Evolutionary conservation across 2,797 vertebrate species (phyloP).

Genomic region (Coregonus suidteri): DNA sequence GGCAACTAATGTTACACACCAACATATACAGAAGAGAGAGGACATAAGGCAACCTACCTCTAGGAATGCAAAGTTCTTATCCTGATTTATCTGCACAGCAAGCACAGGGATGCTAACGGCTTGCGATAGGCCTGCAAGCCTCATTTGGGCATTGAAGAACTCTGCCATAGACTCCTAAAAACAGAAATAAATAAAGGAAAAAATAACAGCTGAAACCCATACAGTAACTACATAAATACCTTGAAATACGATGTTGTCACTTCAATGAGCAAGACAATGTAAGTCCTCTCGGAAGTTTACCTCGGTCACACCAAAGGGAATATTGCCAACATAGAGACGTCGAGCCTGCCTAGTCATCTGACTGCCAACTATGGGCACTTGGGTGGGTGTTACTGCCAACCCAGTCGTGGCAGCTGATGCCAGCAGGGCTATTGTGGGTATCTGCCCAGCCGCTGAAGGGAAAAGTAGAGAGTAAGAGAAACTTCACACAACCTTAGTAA

Average conservation of each 20-base stretch:
- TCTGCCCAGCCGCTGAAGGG: slow-evolving; percentile 74
- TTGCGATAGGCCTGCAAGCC: slow-evolving; percentile 76
- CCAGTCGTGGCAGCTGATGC: slow-evolving; percentile 65
- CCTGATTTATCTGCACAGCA: slow-evolving; percentile 81
- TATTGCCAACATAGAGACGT: slow-evolving; percentile 79
- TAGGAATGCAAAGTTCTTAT: slow-evolving; percentile 80
- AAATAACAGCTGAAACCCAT: not conserved
- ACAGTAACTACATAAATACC: not conserved
- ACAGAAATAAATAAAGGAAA: slow-evolving; percentile 5
- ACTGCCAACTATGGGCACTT: slow-evolving; percentile 73
- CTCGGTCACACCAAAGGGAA: slow-evolving; percentile 79
- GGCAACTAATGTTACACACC: not conserved
- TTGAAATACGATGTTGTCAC: not conserved
- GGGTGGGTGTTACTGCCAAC: slow-evolving; percentile 66
- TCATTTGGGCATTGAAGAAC: slow-evolving; percentile 82
- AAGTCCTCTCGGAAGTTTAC: slow-evolving; percentile 44
- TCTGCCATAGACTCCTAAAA: slow-evolving; percentile 77
- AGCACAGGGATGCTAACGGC: slow-evolving; percentile 77
- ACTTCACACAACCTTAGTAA: not conserved
- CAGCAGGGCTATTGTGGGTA: slow-evolving; percentile 74
- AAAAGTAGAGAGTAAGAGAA: not conserved
- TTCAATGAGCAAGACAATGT: not conserved
- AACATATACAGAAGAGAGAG: not conserved
- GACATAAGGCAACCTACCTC: slow-evolving; percentile 55
- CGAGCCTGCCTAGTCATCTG: slow-evolving; percentile 80